Conservation (phyloP, 1,140 invertebrate genomes). For the Oedothorax gibbosus region DNA sequence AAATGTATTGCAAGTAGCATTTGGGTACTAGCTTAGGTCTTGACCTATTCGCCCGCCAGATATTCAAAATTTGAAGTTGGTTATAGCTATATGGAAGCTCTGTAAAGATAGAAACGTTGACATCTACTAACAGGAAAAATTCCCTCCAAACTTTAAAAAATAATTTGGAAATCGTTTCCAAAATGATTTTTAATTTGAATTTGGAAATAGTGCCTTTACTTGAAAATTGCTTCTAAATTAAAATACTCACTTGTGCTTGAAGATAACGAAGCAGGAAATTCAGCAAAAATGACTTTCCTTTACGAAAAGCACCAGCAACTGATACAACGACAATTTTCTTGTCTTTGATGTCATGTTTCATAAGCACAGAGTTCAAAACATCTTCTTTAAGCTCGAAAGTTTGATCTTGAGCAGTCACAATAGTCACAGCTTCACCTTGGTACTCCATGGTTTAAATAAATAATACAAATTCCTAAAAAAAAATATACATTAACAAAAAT, state of each 20-base stretch:
- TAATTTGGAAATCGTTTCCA: no score
- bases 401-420: conserved; percentile 89
- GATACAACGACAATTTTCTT: conserved; percentile 89
- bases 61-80: no score
- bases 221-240: background rate
- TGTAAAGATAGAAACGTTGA: no score
- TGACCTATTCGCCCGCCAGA: no score
- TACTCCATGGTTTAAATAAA: conserved; percentile 10
- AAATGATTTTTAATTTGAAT: no score
- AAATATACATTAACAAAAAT: no score
- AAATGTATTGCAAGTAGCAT: no score
- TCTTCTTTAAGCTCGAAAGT: conserved; percentile 93
- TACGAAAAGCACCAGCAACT: conserved; percentile 94
- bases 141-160: no score
- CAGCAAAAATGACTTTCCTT: conserved; percentile 93
- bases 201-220: no score
- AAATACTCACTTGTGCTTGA: conserved; percentile 72
- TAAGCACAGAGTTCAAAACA: conserved; percentile 83
- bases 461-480: background rate
- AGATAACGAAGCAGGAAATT: conserved; percentile 94
- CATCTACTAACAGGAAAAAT: no score
- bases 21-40: no score
- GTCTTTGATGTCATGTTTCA: conserved; percentile 82
- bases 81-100: no score
- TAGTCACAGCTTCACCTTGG: conserved; percentile 76